Evolutionary conservation across 2,888 invertebrate species (phyloP), one percentile per base, ranked within the genome.

Genomic region (Melanophora roralis): DNA sequence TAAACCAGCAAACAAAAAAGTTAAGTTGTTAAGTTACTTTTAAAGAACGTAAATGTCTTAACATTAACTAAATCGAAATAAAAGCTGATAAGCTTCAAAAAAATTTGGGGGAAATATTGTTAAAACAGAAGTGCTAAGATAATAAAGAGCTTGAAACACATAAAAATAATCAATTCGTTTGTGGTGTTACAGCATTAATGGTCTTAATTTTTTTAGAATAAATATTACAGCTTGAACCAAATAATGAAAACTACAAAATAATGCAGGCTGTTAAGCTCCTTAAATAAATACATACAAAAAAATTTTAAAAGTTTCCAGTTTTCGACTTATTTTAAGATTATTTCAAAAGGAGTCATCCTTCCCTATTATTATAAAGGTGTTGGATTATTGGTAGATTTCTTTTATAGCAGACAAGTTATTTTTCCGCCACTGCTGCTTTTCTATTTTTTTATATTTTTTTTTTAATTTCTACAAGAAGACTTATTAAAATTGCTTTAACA

Each of bases 31-130:
- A 49, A 64, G 62, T 69, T 76, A 69, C 68, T 69, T 62, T 76
- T 57, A 69, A 55, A 55, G 62, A 57, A 62, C 40, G 51, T 55
- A 47, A 76, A 76, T 76, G 69, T 69, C 69, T 76, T 69, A 76
- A 64, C 69, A 69, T 69, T 69, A 64, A 68, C 60, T 62, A 9
- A 47, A 49, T 16, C 11, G 47, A 40, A 74, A 49, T n/a, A 65
- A 8, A 32, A 43, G 23, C 43, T 65, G 36, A 40, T 47, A 64
- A 47, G 51, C 51, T 49, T 38, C n/a, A 36, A 64, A 38, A 49
- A n/a, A 27, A 21, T 8, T 14, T 32, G 21, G n/a, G 62, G 47
- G 47, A 73, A 45, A 47, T 36, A 47, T 12, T 4, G 27, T 16
- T 1, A 5, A 27, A 27, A 27, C 27, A 27, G 27, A 5, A 27